phyloP scores from a whole-genome alignment of 2,797 vertebrate species.

The Thaleichthys pacificus region DNA sequence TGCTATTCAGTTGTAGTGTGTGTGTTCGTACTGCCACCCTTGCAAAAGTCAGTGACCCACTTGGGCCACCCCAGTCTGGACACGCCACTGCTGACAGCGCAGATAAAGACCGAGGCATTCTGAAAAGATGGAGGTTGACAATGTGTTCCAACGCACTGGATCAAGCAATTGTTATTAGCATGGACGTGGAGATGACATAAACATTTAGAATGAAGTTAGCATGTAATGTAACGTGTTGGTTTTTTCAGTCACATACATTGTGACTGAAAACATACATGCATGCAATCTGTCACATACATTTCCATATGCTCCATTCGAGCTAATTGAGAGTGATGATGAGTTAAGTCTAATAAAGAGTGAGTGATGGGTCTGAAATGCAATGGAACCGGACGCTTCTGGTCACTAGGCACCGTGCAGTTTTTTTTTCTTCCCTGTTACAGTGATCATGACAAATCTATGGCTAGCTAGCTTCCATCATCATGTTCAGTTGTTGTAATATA shows the following conservation, averaged over 20 bases:
- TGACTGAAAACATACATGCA: no score
- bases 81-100: constrained; percentile 42
- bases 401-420: constrained; percentile 40
- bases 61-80: no score
- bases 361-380: constrained; percentile 18
- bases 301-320: constrained; percentile 14
- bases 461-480: constrained; percentile 47
- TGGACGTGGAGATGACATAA: constrained; percentile 32
- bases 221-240: no score
- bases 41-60: no score
- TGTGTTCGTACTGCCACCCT: no score
- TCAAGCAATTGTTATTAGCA: constrained; percentile 43
- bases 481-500: constrained; percentile 63
- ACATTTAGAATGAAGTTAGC: background rate
- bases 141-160: constrained; percentile 17
- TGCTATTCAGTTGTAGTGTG: no score
- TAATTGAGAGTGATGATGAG: no score
- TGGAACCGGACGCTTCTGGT: constrained; percentile 9
- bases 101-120: constrained; percentile 59
- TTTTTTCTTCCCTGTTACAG: constrained; percentile 43
- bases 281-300: constrained; percentile 9
- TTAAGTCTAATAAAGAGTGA: constrained; percentile 23
- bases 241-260: no score
- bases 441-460: constrained; percentile 59
- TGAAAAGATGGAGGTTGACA: constrained; percentile 55